Conservation (phyloP, 2,888 invertebrate genomes). For the Netelia fuscicornis region DNA sequence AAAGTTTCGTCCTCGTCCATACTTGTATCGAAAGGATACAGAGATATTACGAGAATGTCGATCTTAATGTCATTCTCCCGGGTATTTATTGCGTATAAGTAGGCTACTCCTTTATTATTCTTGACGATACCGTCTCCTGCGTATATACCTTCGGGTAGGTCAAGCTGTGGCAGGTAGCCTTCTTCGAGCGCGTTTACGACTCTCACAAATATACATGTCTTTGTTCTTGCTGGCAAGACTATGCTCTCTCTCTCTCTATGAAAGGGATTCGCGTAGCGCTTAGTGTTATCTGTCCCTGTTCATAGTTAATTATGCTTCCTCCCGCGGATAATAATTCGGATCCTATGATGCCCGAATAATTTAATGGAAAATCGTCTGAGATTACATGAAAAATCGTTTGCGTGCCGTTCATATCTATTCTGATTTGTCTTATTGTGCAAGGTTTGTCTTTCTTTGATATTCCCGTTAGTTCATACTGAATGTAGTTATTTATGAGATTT, state of each 20-base stretch:
- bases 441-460: conserved; percentile 15
- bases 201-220: too few species aligned
- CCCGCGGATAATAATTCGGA: conserved; percentile 29
- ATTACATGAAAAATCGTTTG: conserved; percentile 21
- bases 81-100: too few species aligned
- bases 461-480: conserved; percentile 38
- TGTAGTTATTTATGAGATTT: background rate
- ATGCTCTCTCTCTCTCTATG: conserved; percentile 7
- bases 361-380: conserved; percentile 36
- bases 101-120: too few species aligned
- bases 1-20: conserved; percentile 3
- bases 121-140: too few species aligned
- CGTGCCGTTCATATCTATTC: conserved; percentile 1
- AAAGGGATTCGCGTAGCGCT: conserved; percentile 4
- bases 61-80: background rate
- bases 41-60: background rate
- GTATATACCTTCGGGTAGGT: too few species aligned
- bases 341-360: background rate
- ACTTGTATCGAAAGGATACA: conserved; percentile 32
- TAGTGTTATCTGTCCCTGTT: background rate
- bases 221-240: background rate
- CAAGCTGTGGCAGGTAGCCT: too few species aligned
- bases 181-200: too few species aligned
- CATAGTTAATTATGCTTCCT: conserved; percentile 3
- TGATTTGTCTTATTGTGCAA: conserved; percentile 24